phyloP scores from a whole-genome alignment of 1,140 invertebrate species.

The Drosophila lacertosa region DNA sequence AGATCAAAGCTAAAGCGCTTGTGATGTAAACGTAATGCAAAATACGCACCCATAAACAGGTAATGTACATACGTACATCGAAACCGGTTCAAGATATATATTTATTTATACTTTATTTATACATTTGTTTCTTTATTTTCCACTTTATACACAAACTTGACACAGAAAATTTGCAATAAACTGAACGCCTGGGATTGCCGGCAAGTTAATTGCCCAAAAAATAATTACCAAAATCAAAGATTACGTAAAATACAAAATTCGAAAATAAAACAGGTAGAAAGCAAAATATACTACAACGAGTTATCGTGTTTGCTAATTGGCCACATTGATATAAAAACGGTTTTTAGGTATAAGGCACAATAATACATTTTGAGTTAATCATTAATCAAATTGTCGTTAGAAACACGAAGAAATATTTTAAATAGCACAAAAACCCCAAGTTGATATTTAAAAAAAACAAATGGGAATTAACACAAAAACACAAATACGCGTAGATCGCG shows the following conservation, averaged over 20 bases:
- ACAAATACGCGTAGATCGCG: slow-evolving; percentile 15
- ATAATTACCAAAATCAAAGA: slow-evolving; percentile 28
- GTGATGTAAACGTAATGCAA: slow-evolving; percentile 18
- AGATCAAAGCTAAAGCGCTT: slow-evolving; percentile 21
- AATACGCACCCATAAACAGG: slow-evolving; percentile 15
- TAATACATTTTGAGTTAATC: not conserved
- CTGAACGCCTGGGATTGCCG: not conserved
- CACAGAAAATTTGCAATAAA: slow-evolving; percentile 51
- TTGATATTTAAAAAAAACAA: slow-evolving; percentile 5
- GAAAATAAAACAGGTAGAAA: slow-evolving; percentile 11
- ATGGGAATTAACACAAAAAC: slow-evolving; percentile 1
- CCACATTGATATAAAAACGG: not conserved
- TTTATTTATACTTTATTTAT: slow-evolving; percentile 14
- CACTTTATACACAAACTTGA: slow-evolving; percentile 51
- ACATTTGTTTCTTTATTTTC: slow-evolving; percentile 15
- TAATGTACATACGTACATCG: slow-evolving; percentile 29
- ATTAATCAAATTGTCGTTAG: slow-evolving; percentile 17
- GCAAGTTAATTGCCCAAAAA: slow-evolving; percentile 25
- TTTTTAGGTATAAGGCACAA: not conserved
- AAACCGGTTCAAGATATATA: slow-evolving; percentile 35
- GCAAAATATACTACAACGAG: slow-evolving; percentile 5
- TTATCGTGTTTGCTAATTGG: not conserved
- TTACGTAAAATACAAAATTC: slow-evolving; percentile 23
- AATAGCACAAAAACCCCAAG: not conserved
- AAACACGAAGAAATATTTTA: slow-evolving; percentile 1